Evolutionary conservation across 2,888 invertebrate species (phyloP), one percentile per base, ranked within the genome.

Genomic region (Buathra laborator): DNA sequence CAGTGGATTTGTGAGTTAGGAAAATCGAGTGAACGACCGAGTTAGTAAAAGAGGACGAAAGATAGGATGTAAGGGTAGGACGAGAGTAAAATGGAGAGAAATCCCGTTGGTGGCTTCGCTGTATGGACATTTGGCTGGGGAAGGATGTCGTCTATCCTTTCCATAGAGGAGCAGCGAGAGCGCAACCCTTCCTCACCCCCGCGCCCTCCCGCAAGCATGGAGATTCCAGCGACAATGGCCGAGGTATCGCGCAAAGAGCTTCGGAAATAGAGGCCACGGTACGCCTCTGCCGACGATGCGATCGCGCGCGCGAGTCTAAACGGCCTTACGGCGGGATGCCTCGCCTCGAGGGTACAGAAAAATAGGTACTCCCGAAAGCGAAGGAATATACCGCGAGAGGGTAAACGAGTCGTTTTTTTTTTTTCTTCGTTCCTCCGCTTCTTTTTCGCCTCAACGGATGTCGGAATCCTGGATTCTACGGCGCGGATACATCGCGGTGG

Each of bases 201-300:
- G 6, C 37, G 5, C 1, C 37, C 29, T 24, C 59, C 3, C 59
- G 19, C 43, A 16, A 48, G 62, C 46, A 64, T 64, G 74, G 74
- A 74, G 81, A 81, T 77, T 77, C 81, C 51, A 56, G 66, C 74
- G 78, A 78, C 81, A 84, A 84, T 70, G 62, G 71, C 66, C 74
- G 81, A 78, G 62, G 78, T 84, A 81, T 81, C 68, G 84, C 56
- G 51, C 78, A 70, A 59, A 68, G 77, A 78, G 68, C 74, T 74
- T 78, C 67, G 72, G 72, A 81, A 84, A 84, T 68, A 68, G 71
- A 71, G 71, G 70, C 44, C 68, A 74, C 74, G 67, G 16, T 16
- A 5, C 12, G 67, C 56, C 56, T n/a, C n/a, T 29, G 14, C 24
- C 66, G 53, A 43, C 71, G n/a, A 19, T 48, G 62, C 16, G 56